phyloP scores from a whole-genome alignment of 2,888 invertebrate genomes.

The Caenorhabditis japonica region DNA sequence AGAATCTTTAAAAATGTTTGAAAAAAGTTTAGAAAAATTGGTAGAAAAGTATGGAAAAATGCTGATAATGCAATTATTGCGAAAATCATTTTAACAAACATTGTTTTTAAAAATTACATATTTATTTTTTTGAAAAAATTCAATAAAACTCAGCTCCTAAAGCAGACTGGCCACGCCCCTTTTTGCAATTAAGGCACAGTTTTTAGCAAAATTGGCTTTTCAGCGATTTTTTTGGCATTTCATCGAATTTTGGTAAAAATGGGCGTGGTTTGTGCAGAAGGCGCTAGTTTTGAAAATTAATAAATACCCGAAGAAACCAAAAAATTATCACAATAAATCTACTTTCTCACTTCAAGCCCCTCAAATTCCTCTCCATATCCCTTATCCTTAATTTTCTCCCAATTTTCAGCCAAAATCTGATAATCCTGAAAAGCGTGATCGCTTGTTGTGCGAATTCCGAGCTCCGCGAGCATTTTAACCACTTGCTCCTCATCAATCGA shows the following conservation, averaged over 20 bases:
- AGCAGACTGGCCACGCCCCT: no score
- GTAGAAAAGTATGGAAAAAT: neutral
- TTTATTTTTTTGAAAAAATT: no score
- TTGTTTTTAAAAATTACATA: no score
- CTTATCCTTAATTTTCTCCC: conserved; percentile 33
- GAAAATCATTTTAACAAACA: no score
- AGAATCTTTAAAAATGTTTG: neutral
- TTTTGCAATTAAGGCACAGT: no score
- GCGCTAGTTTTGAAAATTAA: conserved; percentile 1
- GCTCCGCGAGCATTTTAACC: conserved; percentile 38
- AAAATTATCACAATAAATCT: conserved; percentile 2
- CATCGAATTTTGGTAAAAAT: no score
- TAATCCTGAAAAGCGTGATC: conserved; percentile 52
- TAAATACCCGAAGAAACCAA: neutral
- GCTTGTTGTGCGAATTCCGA: conserved; percentile 28
- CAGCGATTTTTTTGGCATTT: no score
- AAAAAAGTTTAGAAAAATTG: neutral
- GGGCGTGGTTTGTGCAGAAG: no score
- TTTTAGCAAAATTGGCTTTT: no score
- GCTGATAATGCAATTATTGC: no score
- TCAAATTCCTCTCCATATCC: neutral
- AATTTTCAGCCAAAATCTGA: conserved; percentile 53
- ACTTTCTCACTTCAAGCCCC: no score
- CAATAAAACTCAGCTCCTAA: no score
- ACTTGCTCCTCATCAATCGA: conserved; percentile 53